Percentiles rank a stretch among this genome's conserved stretches.
Evolutionary conservation across 1,140 invertebrate genomes (phyloP).

Genomic region (Parasteatoda tepidariorum): DNA sequence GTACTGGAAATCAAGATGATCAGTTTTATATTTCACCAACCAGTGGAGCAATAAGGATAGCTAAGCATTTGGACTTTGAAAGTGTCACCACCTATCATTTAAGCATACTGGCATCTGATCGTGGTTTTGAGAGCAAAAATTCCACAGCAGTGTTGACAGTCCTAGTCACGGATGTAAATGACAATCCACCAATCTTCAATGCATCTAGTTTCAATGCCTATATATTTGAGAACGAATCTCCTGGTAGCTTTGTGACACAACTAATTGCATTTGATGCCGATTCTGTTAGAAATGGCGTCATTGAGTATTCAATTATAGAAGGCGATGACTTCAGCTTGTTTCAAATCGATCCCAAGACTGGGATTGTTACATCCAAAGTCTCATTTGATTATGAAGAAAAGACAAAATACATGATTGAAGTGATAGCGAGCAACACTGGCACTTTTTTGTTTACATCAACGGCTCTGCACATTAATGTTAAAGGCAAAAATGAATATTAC

Average conservation of each 20-base stretch:
- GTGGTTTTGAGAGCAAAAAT: constrained; percentile 78
- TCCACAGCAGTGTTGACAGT: constrained; percentile 84
- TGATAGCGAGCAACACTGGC: constrained; percentile 89
- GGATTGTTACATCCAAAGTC: constrained; percentile 79
- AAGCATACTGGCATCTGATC: constrained; percentile 87
- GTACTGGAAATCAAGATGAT: constrained; percentile 81
- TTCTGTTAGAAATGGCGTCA: constrained; percentile 85
- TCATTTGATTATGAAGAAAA: constrained; percentile 92
- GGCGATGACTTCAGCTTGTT: constrained; percentile 80
- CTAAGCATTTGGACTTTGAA: constrained; percentile 88
- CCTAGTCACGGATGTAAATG: constrained; percentile 90
- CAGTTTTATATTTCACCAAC: constrained; percentile 81
- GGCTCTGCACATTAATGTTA: constrained; percentile 81
- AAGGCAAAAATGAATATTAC: constrained; percentile 91
- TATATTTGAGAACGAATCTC: constrained; percentile 88
- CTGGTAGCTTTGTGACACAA: constrained; percentile 82
- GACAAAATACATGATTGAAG: constrained; percentile 80
- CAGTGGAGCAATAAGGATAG: constrained; percentile 83
- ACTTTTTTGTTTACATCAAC: constrained; percentile 82
- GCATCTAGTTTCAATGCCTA: constrained; percentile 81
- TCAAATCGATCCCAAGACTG: constrained; percentile 79
- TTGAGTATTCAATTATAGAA: constrained; percentile 86
- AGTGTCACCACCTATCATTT: constrained; percentile 83
- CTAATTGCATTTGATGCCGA: constrained; percentile 87
- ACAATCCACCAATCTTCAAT: constrained; percentile 87